Conservation (phyloP, 2,797 vertebrate species). For the Enteromius viviparus region DNA sequence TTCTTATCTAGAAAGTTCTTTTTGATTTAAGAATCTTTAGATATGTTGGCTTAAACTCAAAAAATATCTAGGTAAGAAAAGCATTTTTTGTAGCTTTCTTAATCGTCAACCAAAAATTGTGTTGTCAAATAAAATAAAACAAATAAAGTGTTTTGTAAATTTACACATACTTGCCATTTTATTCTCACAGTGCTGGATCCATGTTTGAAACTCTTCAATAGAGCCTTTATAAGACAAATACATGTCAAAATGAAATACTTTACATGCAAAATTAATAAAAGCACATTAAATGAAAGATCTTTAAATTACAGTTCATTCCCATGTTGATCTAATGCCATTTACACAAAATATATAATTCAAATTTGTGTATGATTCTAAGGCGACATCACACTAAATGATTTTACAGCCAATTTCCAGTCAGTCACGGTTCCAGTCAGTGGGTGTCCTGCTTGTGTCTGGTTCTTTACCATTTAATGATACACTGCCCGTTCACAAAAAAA, state of each 20-base stretch:
- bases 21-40: too few relatives aligned
- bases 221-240: constrained; percentile 73
- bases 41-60: too few relatives aligned
- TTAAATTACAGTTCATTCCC: not conserved
- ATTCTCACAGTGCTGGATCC: constrained; percentile 91
- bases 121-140: not conserved
- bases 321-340: not conserved
- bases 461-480: too few relatives aligned
- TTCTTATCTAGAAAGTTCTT: too few relatives aligned
- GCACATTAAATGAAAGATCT: constrained; percentile 2
- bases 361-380: not conserved
- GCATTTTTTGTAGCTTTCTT: too few relatives aligned
- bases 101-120: not conserved
- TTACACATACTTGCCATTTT: constrained; percentile 81
- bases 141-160: not conserved
- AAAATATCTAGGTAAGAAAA: too few relatives aligned
- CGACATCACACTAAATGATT: not conserved
- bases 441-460: too few relatives aligned
- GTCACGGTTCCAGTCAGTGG: too few relatives aligned
- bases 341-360: not conserved
- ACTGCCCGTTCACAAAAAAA: too few relatives aligned
- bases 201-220: constrained; percentile 81
- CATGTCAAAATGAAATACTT: not conserved
- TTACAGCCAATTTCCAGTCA: not conserved
- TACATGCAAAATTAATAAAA: not conserved